Percentiles rank a stretch among this genome's conserved stretches.
These are phyloP conservation scores for Chelidonichthys spinosus DNA, from an alignment of 2,797 vertebrate genomes.

Conservation along the genomic window DNA sequence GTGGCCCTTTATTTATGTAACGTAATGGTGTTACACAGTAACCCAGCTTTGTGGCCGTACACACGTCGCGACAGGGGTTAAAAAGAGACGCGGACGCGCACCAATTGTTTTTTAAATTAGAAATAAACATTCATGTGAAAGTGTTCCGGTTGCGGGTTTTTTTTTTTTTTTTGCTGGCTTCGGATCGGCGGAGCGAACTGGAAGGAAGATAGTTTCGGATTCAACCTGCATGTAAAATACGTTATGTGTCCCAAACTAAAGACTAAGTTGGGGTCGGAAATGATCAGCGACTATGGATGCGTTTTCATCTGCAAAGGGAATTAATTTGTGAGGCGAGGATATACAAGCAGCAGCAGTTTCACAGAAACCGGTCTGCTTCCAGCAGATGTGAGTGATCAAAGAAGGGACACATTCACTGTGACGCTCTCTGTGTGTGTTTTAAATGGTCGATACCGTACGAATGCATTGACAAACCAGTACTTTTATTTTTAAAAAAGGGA, in stretches of 20 bases:
- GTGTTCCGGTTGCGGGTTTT: neutral
- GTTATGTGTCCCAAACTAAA: slow-evolving; percentile 54
- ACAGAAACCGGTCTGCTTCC: neutral
- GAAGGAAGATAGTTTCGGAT: slow-evolving; percentile 29
- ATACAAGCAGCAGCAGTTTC: neutral
- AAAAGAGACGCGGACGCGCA: slow-evolving; percentile 18
- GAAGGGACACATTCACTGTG: neutral
- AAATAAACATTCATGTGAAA: neutral
- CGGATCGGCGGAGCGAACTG: slow-evolving; percentile 27
- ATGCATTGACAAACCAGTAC: neutral
- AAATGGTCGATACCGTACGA: slow-evolving; percentile 37
- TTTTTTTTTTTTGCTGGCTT: neutral
- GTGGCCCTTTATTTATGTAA: slow-evolving; percentile 87
- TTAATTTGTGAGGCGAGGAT: slow-evolving; percentile 10
- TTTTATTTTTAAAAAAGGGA: no score
- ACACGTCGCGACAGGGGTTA: slow-evolving; percentile 32
- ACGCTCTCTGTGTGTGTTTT: slow-evolving; percentile 22
- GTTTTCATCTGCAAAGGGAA: slow-evolving; percentile 5
- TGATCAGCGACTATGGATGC: slow-evolving; percentile 20
- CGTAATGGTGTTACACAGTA: slow-evolving; percentile 76
- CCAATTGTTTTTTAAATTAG: neutral
- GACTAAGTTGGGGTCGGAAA: slow-evolving; percentile 46
- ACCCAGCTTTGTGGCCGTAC: slow-evolving; percentile 44
- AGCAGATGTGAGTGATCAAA: slow-evolving; percentile 35
- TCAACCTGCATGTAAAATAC: slow-evolving; percentile 40